A percentile compares a stretch with the other conserved stretches of the same genome.
Conservation (phyloP, 2,113 vertebrate genomes). For the Notechis scutatus region DNA sequence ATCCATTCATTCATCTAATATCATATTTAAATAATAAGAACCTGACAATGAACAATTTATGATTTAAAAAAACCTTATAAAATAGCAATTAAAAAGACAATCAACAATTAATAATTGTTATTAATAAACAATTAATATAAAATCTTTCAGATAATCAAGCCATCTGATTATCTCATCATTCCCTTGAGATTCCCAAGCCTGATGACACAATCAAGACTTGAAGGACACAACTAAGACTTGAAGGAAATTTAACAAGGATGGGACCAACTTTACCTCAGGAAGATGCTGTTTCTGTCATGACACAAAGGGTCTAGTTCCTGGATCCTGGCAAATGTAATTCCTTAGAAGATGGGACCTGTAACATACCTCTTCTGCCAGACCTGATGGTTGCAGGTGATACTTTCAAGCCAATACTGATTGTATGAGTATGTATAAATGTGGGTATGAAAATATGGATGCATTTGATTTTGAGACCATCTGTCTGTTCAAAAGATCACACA, state of each 20-base stretch:
- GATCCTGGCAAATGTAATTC: neutral
- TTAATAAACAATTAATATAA: too few species aligned
- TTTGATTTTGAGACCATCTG: neutral
- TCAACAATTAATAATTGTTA: neutral
- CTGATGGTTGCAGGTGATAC: neutral
- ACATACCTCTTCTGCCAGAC: neutral
- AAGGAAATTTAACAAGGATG: neutral
- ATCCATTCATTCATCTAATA: neutral
- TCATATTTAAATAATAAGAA: neutral
- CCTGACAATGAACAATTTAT: neutral
- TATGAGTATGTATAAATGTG: neutral
- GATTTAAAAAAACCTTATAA: neutral
- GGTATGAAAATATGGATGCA: neutral
- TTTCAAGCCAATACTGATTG: neutral
- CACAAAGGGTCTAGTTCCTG: neutral
- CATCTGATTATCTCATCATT: neutral
- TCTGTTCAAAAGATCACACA: neutral
- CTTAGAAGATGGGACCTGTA: neutral
- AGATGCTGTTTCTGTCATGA: neutral
- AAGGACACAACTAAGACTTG: neutral
- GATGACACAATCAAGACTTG: neutral
- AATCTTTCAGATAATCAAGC: neutral
- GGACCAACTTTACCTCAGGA: neutral
- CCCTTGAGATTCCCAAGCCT: neutral
- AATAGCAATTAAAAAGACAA: neutral